Evolutionary conservation across 2,113 vertebrate genomes (phyloP).

Genomic region (Macrotis lagotis): DNA sequence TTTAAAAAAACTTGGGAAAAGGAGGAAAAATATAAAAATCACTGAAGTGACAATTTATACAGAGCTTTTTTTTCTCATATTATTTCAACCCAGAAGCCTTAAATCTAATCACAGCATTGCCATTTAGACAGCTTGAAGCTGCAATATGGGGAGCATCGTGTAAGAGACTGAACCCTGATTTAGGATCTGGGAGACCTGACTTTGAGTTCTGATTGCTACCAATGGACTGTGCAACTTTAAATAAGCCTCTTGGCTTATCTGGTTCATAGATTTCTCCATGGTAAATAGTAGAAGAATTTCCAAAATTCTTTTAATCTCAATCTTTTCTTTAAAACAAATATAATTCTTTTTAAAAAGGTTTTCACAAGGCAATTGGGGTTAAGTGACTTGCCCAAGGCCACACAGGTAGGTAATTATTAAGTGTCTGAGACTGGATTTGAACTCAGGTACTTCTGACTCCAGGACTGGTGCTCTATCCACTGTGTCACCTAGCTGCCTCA

Average conservation of each 20-base stretch:
- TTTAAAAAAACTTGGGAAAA: not conserved
- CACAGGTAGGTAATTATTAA: no score
- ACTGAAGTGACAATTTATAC: not conserved
- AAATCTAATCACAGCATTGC: not conserved
- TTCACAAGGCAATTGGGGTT: no score
- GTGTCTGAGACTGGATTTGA: no score
- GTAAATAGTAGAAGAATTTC: not conserved
- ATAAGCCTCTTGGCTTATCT: not conserved
- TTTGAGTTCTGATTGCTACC: not conserved
- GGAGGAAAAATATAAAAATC: not conserved
- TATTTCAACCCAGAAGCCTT: not conserved
- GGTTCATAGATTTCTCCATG: not conserved
- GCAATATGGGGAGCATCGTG: not conserved
- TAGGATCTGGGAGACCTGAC: not conserved
- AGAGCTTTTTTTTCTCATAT: not conserved
- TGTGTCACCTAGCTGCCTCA: no score
- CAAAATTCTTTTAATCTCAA: not conserved
- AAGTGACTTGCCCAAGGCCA: no score
- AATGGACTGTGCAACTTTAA: not conserved
- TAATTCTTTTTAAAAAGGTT: not conserved
- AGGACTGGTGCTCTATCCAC: no score
- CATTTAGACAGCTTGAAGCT: not conserved
- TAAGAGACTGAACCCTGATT: not conserved
- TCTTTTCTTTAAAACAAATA: not conserved
- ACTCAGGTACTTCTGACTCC: no score